Evolutionary conservation across 2,888 invertebrate genomes (phyloP).

Genomic region (Gnatocerus cornutus): DNA sequence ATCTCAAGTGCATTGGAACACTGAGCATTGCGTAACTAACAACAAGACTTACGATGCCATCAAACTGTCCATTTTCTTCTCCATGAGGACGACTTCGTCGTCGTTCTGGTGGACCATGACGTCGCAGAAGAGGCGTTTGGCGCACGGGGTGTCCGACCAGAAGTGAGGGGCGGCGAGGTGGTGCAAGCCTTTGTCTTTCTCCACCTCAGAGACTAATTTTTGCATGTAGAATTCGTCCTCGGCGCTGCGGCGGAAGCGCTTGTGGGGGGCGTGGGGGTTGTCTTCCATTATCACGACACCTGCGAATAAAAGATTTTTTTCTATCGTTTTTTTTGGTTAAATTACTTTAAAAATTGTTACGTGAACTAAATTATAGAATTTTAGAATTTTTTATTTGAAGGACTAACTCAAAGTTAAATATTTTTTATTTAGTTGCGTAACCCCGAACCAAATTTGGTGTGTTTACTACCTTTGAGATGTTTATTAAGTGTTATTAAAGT

Average conservation of each 20-base stretch:
- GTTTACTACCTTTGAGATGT: no score
- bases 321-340: no score
- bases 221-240: slow-evolving; percentile 69
- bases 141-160: slow-evolving; percentile 86
- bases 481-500: no score
- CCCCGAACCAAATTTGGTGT: no score
- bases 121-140: slow-evolving; percentile 85
- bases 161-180: slow-evolving; percentile 67
- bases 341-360: no score
- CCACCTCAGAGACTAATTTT: slow-evolving; percentile 63
- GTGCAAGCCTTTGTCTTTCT: slow-evolving; percentile 61
- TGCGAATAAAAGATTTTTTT: no score
- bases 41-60: slow-evolving; percentile 79
- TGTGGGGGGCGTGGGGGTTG: slow-evolving; percentile 49
- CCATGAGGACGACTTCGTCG: slow-evolving; percentile 83
- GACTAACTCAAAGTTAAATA: no score
- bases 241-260: slow-evolving; percentile 64
- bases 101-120: slow-evolving; percentile 81
- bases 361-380: no score
- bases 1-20: slow-evolving; percentile 43
- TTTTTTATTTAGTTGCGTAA: no score
- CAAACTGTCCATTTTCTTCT: slow-evolving; percentile 85
- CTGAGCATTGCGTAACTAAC: slow-evolving; percentile 36
- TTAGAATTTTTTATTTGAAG: no score
- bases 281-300: slow-evolving; percentile 62